Conservation (phyloP, 2,797 vertebrate genomes). For the Lepus townsendii region DNA sequence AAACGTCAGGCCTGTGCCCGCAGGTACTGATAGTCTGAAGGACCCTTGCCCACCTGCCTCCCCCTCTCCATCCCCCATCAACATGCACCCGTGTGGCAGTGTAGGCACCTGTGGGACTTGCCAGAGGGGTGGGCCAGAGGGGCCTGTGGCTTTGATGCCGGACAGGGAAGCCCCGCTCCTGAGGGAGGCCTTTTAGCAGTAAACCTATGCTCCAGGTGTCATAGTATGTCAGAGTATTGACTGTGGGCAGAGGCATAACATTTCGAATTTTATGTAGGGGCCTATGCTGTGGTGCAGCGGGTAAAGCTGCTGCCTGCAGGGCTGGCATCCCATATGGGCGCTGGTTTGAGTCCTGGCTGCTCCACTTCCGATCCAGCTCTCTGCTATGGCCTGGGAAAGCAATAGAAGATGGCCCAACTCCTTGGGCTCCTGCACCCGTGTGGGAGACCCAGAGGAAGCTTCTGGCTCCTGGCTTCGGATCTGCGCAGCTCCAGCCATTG, state of each 20-base stretch:
- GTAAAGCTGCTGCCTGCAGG: no score
- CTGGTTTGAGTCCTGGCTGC: no score
- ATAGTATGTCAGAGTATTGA: background rate
- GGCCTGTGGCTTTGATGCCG: background rate
- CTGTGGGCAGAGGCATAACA: background rate
- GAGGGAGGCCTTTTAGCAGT: background rate
- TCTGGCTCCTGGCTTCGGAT: no score
- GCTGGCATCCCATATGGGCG: no score
- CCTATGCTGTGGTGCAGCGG: no score
- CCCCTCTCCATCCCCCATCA: rapidly evolving
- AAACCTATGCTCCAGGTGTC: background rate
- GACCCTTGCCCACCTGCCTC: no score
- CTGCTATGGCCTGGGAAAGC: no score
- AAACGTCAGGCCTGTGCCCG: background rate
- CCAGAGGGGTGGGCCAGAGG: background rate
- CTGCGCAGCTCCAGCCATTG: no score
- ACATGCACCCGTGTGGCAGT: background rate
- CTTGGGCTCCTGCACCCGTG: no score
- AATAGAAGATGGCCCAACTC: no score
- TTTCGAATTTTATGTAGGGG: background rate
- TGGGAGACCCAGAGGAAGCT: no score
- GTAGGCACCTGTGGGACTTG: background rate
- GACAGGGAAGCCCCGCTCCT: background rate
- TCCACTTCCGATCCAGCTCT: no score
- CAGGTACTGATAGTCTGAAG: background rate